Base-by-base conservation (phyloP, 2,888 invertebrate species). In the Eilema sororculum region DNA sequence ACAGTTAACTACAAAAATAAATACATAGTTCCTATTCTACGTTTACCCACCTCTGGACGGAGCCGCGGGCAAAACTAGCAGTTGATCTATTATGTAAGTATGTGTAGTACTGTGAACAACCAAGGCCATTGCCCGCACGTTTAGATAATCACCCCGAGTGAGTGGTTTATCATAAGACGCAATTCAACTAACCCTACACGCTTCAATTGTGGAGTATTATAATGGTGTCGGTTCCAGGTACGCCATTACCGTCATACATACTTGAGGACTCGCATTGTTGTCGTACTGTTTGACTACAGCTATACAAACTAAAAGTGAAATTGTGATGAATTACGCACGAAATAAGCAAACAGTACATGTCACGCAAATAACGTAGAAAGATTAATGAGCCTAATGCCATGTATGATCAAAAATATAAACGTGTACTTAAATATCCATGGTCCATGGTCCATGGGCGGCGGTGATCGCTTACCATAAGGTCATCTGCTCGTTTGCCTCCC, bases 121-220 rank as follows among this genome's bases (percentile, higher is more conserved):
- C 52, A 20, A 8, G 52, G 52, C 52, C 52, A 52, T 52, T 52
- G 52, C n/a, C 8, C 52, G 52, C 52, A n/a, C 52, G 52, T n/a
- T 46, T n/a, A 52, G 52, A 52, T 52, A 52, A 52, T 52, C n/a
- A n/a, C n/a, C 8, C 20, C 52, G 52, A 20, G n/a, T 52, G 52
- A 52, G n/a, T 52, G n/a, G 52, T 52, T 52, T 52, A 52, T 52
- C 52, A 52, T n/a, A 52, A 52, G 52, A 52, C 52, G 52, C 20
- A 52, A 52, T 52, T 52, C 52, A 52, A 52, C n/a, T n/a, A n/a
- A 52, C 20, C 52, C 52, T 52, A 52, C 52, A 52, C 52, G n/a
- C 52, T 52, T 52, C 52, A 52, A 52, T 52, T n/a, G 52, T 52
- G 52, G 20, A 2, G n/a, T 52, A 52, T 52, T 52, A 52, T 52